Percentiles rank a stretch among this genome's conserved stretches.
Evolutionary conservation across 2,797 vertebrate genomes (phyloP).

Genomic region (Alcedo atthis): DNA sequence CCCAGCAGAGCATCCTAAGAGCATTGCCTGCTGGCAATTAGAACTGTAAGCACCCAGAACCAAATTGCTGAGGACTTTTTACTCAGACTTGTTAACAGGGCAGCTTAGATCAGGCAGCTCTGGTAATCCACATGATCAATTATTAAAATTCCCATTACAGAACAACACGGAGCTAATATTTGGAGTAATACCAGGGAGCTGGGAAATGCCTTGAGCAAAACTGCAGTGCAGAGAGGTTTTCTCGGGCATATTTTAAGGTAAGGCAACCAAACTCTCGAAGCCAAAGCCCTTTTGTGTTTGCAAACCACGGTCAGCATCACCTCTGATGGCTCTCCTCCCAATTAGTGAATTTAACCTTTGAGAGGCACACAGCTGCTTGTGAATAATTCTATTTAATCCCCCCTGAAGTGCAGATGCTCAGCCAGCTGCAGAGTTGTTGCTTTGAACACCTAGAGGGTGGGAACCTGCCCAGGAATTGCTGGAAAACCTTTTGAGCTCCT

Average conservation of each 20-base stretch:
- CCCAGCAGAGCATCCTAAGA: background rate
- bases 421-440: slow-evolving; percentile 32
- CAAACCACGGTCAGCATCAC: background rate
- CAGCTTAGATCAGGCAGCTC: background rate
- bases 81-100: background rate
- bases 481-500: background rate
- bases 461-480: background rate
- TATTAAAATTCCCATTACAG: slow-evolving; percentile 48
- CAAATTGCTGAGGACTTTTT: background rate
- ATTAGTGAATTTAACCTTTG: background rate
- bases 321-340: background rate
- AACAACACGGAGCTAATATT: background rate
- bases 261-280: background rate
- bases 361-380: background rate
- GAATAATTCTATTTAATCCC: background rate
- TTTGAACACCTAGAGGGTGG: slow-evolving; percentile 24
- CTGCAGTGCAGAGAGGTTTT: background rate
- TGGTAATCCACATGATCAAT: slow-evolving; percentile 38
- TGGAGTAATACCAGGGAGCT: background rate
- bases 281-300: background rate
- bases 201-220: background rate
- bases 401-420: background rate
- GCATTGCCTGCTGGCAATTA: background rate
- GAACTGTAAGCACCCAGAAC: slow-evolving; percentile 12
- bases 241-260: background rate